Evolutionary conservation across 1,140 invertebrate genomes (phyloP), one percentile per base, ranked within the genome.

Genomic region (Hycleus phaleratus): DNA sequence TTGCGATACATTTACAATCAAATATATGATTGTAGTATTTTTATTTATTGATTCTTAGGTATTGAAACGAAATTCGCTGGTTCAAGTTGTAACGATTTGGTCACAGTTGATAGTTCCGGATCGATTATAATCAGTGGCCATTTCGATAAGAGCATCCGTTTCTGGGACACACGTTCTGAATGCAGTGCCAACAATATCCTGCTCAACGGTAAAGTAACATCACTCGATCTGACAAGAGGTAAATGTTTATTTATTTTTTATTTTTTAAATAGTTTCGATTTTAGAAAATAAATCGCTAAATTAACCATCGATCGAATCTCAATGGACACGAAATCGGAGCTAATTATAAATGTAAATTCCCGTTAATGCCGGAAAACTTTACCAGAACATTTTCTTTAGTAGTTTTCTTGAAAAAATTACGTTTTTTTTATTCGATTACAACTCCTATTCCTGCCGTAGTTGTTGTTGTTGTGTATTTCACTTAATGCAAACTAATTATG

Each of bases 21-120:
- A 32, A 32, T 32, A 4, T 32, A 32, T 7, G 7, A 32, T 32
- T 32, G 4, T 32, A 5, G 32, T 32, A 0, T 32, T 32, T 32
- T 32, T 32, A 5, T 32, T 32, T 2, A 7, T 32, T 32, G 32
- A 32, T 5, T 61, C 62, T 1, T 75, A 93, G 91, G 92, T 78
- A 86, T 91, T 61, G 90, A 93, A 74, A 98, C 96, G 1, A 95
- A 97, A 77, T 98, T 98, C 73, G 93, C 94, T 55, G 94, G 93
- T 12, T 97, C 94, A 6, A 93, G 88, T 70, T 97, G 95, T 74
- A 95, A 97, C 74, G 96, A 98, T 77, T 77, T 98, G 18, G 93
- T 96, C 32, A 93, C 89, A 49, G 85, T 84, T 18, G 89, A 95
- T 68, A 84, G 87, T 42, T 82, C 90, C 1, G 93, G 91, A n/a